These are phyloP conservation scores for Karalla daura DNA, from an alignment of 2,797 vertebrate genomes.

Conservation along the genomic window DNA sequence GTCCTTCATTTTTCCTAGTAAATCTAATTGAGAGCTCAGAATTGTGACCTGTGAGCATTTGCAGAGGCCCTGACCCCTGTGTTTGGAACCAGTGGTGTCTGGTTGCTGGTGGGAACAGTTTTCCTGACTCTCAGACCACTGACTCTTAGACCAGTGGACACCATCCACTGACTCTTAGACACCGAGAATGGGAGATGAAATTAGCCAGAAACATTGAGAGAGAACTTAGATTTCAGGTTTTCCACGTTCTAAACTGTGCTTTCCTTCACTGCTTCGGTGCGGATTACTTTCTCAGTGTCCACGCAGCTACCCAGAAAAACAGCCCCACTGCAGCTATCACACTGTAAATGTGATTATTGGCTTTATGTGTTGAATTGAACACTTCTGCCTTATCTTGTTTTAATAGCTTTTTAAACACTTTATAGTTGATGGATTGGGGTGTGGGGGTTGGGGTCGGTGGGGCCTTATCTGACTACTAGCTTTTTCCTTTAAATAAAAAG, in stretches of 20 bases:
- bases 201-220: neutral
- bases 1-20: neutral
- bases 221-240: neutral
- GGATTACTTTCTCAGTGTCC: neutral
- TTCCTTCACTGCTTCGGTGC: neutral
- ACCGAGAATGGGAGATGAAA: neutral
- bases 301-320: neutral
- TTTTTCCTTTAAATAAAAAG: constrained; percentile 53
- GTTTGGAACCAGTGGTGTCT: neutral
- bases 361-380: constrained; percentile 41
- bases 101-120: neutral
- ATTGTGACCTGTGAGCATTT: neutral
- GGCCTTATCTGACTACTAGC: constrained; percentile 69
- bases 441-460: too few relatives aligned
- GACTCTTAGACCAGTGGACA: too few relatives aligned
- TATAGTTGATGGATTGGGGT: constrained; percentile 66
- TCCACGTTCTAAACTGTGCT: neutral
- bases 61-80: neutral
- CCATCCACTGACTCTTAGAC: neutral
- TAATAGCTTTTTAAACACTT: constrained; percentile 79
- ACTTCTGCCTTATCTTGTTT: constrained; percentile 65
- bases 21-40: neutral
- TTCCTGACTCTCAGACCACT: neutral
- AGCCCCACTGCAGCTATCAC: constrained; percentile 2
- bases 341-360: constrained; percentile 25